phyloP scores from a whole-genome alignment of 2,888 invertebrate genomes.

The Pharmacophagus antenor region DNA sequence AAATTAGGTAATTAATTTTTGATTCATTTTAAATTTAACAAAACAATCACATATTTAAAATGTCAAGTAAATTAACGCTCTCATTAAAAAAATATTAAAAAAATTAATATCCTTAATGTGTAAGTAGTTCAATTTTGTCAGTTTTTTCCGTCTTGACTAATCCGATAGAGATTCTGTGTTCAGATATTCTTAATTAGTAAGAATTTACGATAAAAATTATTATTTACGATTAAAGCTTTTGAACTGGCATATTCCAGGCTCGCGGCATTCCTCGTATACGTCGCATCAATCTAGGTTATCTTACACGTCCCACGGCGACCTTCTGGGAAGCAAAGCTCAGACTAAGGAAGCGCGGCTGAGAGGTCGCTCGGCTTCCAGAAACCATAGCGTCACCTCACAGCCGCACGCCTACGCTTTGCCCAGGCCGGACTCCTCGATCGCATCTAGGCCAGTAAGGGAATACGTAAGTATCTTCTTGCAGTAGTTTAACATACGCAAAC shows the following conservation, averaged over 20 bases:
- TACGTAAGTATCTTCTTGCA: conserved; percentile 79
- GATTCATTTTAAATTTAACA: too few relatives aligned
- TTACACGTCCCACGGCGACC: conserved; percentile 96
- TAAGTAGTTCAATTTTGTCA: too few relatives aligned
- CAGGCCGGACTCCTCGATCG: conserved; percentile 80
- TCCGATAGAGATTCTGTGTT: too few relatives aligned
- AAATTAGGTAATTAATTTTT: too few relatives aligned
- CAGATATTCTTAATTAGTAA: too few relatives aligned
- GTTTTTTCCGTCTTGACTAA: too few relatives aligned
- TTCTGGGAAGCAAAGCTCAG: conserved; percentile 87
- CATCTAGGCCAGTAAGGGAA: conserved; percentile 85
- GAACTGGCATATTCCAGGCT: conserved; percentile 74
- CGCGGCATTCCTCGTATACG: conserved; percentile 96
- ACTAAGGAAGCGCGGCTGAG: conserved; percentile 93
- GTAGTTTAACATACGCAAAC: neutral
- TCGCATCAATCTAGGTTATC: conserved; percentile 96
- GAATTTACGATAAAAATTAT: neutral
- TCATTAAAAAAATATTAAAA: too few relatives aligned
- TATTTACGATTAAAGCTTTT: neutral
- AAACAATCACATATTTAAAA: too few relatives aligned
- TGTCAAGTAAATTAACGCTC: too few relatives aligned
- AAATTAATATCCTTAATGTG: too few relatives aligned
- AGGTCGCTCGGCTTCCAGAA: conserved; percentile 85
- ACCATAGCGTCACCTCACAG: conserved; percentile 83
- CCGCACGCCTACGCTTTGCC: conserved; percentile 75